A percentile compares a stretch with the other conserved stretches of the same genome.
Conservation (phyloP, 2,888 invertebrate genomes). For the Uloborus plumipes region DNA sequence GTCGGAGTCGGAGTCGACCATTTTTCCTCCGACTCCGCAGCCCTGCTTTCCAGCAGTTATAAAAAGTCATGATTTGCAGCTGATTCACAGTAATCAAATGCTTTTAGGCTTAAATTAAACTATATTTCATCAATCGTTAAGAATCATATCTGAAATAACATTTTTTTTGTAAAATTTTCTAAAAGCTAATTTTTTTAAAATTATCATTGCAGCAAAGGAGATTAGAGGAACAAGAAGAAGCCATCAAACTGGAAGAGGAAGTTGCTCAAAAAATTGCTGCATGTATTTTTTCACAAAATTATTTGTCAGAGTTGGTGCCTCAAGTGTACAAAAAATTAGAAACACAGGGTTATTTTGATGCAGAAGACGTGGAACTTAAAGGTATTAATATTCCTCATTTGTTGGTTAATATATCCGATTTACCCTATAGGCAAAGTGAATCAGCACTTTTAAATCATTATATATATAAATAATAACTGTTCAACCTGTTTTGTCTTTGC, state of each 20-base stretch:
- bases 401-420: background rate
- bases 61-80: too few relatives aligned
- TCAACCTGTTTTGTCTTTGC: too few relatives aligned
- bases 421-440: too few relatives aligned
- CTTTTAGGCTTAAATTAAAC: too few relatives aligned
- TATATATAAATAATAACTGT: too few relatives aligned
- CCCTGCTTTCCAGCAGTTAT: too few relatives aligned
- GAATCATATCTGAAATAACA: background rate
- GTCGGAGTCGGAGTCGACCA: too few relatives aligned
- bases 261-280: conserved; percentile 87
- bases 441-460: too few relatives aligned
- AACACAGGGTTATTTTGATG: conserved; percentile 77
- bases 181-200: background rate
- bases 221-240: conserved; percentile 80
- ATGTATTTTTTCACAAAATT: conserved; percentile 85
- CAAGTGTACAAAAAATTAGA: conserved; percentile 85
- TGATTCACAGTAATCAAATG: too few relatives aligned
- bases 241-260: conserved; percentile 78
- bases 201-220: conserved; percentile 76
- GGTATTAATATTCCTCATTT: conserved; percentile 13
- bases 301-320: conserved; percentile 88
- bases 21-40: too few relatives aligned
- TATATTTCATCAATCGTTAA: too few relatives aligned
- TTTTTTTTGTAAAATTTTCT: background rate
- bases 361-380: conserved; percentile 51